Conservation (phyloP, 2,888 invertebrate species). For the Micropterix aruncella region DNA sequence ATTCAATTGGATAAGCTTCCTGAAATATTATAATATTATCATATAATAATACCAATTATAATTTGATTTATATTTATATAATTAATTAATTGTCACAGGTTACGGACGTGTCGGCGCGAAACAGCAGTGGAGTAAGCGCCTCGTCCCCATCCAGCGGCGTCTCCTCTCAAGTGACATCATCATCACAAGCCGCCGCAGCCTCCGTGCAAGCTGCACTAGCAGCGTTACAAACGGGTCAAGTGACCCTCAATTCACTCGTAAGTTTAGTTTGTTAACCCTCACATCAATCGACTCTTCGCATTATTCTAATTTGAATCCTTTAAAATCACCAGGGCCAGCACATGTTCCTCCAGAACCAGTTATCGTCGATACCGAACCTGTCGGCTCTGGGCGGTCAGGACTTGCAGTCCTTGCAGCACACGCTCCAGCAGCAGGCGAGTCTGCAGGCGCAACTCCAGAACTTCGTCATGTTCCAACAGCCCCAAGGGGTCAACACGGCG, state of each 20-base stretch:
- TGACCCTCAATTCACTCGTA: slow-evolving; percentile 12
- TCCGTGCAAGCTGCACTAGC: slow-evolving; percentile 22
- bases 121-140: slow-evolving; percentile 27
- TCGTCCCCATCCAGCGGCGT: slow-evolving; percentile 30
- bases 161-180: slow-evolving; percentile 25
- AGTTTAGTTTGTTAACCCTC: slow-evolving; percentile 7
- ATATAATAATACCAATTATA: not conserved
- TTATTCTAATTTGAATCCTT: no score
- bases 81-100: slow-evolving; percentile 18
- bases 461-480: slow-evolving; percentile 30
- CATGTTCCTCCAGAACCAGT: slow-evolving; percentile 22
- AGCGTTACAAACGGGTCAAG: slow-evolving; percentile 21
- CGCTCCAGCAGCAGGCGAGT: slow-evolving; percentile 37
- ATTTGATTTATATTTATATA: slow-evolving; percentile 3
- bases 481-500: slow-evolving; percentile 38
- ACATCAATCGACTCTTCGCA: slow-evolving; percentile 6
- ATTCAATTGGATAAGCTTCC: no score
- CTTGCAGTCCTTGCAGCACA: slow-evolving; percentile 21
- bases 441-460: slow-evolving; percentile 50
- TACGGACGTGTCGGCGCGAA: slow-evolving; percentile 28
- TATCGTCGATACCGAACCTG: slow-evolving; percentile 19
- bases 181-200: slow-evolving; percentile 16
- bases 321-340: slow-evolving; percentile 17
- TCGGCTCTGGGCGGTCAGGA: slow-evolving; percentile 24
- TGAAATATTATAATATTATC: no score